phyloP scores from a whole-genome alignment of 2,113 vertebrate species.

The Podocnemis expansa region DNA sequence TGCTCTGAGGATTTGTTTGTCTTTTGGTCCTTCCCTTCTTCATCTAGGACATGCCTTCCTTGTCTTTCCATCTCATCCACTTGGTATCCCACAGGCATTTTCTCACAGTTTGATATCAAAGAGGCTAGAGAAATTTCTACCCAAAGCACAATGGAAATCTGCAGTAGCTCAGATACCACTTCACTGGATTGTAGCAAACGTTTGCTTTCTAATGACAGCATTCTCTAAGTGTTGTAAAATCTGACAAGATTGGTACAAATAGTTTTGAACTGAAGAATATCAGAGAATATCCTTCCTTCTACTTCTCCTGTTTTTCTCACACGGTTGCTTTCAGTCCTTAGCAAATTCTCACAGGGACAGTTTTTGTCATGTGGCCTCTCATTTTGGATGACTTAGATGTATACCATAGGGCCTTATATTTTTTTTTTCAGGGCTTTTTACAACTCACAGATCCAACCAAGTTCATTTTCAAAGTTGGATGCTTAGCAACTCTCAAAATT shows the following conservation, averaged over 20 bases:
- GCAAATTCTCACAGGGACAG: neutral
- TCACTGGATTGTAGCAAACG: neutral
- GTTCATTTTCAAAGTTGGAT: neutral
- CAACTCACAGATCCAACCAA: neutral
- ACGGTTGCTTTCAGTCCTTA: neutral
- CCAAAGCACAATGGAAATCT: accelerated
- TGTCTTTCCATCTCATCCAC: neutral
- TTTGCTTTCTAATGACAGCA: slow-evolving; percentile 22
- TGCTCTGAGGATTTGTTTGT: neutral
- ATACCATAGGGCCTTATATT: neutral
- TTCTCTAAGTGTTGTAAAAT: neutral
- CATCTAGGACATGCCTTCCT: neutral
- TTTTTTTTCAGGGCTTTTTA: neutral
- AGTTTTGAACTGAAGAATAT: neutral
- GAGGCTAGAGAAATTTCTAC: neutral
- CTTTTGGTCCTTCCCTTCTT: neutral
- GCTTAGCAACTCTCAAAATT: neutral
- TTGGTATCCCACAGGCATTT: neutral
- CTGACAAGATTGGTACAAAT: neutral
- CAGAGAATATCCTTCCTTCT: neutral
- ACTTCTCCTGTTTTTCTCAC: slow-evolving; percentile 21
- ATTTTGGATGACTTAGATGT: neutral
- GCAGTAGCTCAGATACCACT: neutral
- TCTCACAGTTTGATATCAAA: neutral
- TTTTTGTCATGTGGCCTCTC: neutral